A percentile compares a stretch with the other conserved stretches of the same genome.
Conservation (phyloP, 2,113 vertebrate species). For the Butorides virescens region DNA sequence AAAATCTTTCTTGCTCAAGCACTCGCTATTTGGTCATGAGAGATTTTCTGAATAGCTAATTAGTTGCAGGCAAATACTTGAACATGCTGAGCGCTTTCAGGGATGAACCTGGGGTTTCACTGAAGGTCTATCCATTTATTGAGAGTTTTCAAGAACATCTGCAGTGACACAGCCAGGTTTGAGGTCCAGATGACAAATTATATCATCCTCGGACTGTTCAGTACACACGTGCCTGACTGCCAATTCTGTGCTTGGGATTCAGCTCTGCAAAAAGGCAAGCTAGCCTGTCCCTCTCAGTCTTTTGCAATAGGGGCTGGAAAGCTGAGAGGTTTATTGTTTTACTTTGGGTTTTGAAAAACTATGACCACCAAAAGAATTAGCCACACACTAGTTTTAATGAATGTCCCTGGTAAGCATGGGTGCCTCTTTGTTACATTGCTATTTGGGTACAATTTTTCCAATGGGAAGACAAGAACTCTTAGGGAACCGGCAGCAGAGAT, state of each 20-base stretch:
- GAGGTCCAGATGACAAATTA: background rate
- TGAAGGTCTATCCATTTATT: background rate
- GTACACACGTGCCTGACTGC: accelerated
- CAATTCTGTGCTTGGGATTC: background rate
- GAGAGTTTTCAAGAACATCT: background rate
- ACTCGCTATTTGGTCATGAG: background rate
- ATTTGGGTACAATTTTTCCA: background rate
- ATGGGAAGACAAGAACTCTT: background rate
- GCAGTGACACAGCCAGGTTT: background rate
- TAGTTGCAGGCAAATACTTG: background rate
- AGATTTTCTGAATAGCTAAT: background rate
- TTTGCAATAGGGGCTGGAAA: background rate
- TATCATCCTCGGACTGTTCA: background rate
- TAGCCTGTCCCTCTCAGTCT: background rate
- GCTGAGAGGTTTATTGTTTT: background rate
- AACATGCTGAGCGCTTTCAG: background rate
- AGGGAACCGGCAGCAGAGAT: background rate
- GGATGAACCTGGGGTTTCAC: background rate
- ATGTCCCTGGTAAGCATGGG: background rate
- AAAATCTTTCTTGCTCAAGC: background rate
- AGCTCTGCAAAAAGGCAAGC: background rate
- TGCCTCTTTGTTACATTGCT: background rate
- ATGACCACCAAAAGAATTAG: background rate
- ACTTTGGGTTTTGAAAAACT: background rate
- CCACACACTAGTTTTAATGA: background rate